phyloP scores from a whole-genome alignment of 2,797 vertebrate genomes.

The Spinus olivaceus region DNA sequence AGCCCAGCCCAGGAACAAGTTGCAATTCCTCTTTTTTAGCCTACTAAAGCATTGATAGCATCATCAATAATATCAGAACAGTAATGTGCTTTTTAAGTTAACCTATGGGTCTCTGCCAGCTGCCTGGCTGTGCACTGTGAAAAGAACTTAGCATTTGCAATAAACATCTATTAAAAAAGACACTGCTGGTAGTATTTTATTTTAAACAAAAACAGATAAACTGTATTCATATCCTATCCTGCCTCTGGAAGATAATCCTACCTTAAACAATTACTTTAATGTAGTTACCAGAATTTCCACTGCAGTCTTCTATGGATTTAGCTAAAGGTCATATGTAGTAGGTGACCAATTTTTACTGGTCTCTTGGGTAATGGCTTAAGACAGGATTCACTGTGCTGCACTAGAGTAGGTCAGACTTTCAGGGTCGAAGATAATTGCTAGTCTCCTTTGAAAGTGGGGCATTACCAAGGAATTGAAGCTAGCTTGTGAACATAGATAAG shows the following conservation, averaged over 20 bases:
- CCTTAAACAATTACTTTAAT: not conserved
- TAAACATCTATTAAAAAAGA: not conserved
- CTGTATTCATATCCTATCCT: not conserved
- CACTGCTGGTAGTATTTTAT: not conserved
- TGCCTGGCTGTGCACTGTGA: not conserved
- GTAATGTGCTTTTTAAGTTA: not conserved
- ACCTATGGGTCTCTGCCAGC: not conserved
- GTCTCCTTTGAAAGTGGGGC: not conserved
- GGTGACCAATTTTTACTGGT: not conserved
- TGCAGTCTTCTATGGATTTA: not conserved
- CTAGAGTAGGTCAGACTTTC: not conserved
- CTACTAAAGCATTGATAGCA: not conserved
- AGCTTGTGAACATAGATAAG: not conserved
- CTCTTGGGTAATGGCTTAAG: not conserved
- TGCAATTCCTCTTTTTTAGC: not conserved
- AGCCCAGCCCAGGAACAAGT: not conserved
- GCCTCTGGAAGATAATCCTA: not conserved
- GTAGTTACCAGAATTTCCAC: not conserved
- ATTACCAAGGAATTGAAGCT: not conserved
- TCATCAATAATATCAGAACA: slow-evolving; percentile 10
- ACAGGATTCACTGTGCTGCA: not conserved
- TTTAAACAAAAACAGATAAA: not conserved
- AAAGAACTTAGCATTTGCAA: not conserved
- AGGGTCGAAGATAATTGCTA: not conserved
- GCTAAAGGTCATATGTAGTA: not conserved